Percentiles rank a stretch among this genome's conserved stretches.
phyloP scores from a whole-genome alignment of 1,140 invertebrate species.

The Reticulitermes speratus region DNA sequence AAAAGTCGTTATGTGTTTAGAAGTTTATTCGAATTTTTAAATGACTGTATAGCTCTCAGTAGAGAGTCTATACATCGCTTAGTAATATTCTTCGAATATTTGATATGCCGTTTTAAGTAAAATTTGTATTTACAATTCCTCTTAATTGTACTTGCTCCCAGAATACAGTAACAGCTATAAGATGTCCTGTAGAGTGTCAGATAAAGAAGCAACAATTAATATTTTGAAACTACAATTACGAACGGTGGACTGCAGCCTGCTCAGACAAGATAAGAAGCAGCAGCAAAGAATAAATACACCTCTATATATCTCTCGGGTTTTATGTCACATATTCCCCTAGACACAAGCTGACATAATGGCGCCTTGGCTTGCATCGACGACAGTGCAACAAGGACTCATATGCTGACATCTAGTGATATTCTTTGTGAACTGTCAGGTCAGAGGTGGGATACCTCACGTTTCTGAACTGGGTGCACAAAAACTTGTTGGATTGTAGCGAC shows the following conservation, averaged over 20 bases:
- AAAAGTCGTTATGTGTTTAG: too few species aligned
- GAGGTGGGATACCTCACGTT: neutral
- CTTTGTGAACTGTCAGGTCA: neutral
- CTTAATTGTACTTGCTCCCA: neutral
- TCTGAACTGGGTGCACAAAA: too few species aligned
- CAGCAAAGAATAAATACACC: neutral
- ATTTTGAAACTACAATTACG: neutral
- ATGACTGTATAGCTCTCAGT: too few species aligned
- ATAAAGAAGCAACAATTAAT: neutral
- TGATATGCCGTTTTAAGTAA: too few species aligned
- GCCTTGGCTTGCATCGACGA: neutral
- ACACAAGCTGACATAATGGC: conserved; percentile 17
- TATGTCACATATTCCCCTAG: conserved; percentile 11
- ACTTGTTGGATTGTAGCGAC: too few species aligned
- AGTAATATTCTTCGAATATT: too few species aligned
- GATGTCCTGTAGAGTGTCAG: neutral
- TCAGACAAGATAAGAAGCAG: conserved; percentile 6
- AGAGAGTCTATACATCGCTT: too few species aligned
- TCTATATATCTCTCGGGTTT: neutral
- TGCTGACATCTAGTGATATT: neutral
- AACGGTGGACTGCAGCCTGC: neutral
- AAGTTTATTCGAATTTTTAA: too few species aligned
- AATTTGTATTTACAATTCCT: too few species aligned
- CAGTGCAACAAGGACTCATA: neutral
- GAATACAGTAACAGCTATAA: neutral